Evolutionary conservation across 2,113 vertebrate species (phyloP), one percentile per base, ranked within the genome.

Genomic region (Sylvicapra grimmia): DNA sequence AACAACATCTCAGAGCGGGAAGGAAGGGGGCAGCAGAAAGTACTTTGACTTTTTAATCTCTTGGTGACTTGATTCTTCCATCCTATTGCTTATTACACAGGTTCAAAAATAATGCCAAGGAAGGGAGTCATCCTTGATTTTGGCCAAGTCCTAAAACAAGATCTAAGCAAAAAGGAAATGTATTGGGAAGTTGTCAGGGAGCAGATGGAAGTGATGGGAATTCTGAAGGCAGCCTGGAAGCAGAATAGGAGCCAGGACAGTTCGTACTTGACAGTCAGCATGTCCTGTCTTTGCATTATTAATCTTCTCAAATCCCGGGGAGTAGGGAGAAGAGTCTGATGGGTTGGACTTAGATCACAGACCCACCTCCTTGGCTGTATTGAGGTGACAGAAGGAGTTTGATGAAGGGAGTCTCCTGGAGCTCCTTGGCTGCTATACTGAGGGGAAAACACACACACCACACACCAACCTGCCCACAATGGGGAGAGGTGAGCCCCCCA

Each of bases 41-140:
- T 58, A 75, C 27, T 36, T 82, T 75, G 72, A 65, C 23, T 87
- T 87, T 61, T 72, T 72, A 25, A 33, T 89, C 79, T 79, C n/a
- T n/a, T 77, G 65, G 5, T 88, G 29, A 61, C 68, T 93, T 94
- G 33, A 96, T 92, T 89, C 53, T 68, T 86, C 33, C 29, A 61
- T 90, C 21, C 18, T 59, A 16, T 65, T 93, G 27, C 25, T 97
- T 90, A 79, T 86, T 68, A 61, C 85, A 93, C 86, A 90, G 27
- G 84, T 92, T 83, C 40, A 68, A 97, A 97, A 92, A 77, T 83
- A 85, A 96, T 53, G 6, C 49, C 84, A 86, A 29, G 59, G 25
- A 95, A 92, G 8, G 23, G 56, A 93, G 27, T 93, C 25, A 36
- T 89, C 31, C 53, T 87, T 94, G 29, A 27, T 51, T 96, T 96